Percentiles rank a stretch among this genome's conserved stretches.
Conservation (phyloP, 2,888 invertebrate genomes). For the Synanthedon tipuliformis region DNA sequence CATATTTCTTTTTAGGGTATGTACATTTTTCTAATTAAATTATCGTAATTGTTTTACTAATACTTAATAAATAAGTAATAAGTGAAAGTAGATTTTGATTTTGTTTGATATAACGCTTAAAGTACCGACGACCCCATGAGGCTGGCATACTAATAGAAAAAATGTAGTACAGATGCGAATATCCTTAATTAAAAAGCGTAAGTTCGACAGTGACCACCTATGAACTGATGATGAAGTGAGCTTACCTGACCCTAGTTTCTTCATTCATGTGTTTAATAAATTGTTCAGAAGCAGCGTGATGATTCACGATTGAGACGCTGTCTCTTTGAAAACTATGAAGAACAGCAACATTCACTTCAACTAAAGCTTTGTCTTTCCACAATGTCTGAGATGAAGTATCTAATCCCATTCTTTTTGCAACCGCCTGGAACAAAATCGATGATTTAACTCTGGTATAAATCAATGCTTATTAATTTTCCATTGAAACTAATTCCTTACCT, state of each 20-base stretch:
- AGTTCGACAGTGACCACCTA: no score
- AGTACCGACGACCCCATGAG: no score
- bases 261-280: constrained; percentile 96
- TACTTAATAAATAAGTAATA: no score
- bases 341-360: constrained; percentile 92
- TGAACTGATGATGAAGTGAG: neutral
- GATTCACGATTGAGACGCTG: constrained; percentile 93
- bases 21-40: no score
- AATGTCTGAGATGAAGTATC: constrained; percentile 87
- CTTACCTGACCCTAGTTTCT: constrained; percentile 80
- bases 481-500: constrained; percentile 67
- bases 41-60: no score
- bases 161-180: no score
- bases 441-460: no score
- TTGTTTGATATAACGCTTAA: neutral
- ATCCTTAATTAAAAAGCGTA: no score
- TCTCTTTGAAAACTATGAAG: constrained; percentile 86
- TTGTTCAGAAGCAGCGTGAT: constrained; percentile 94
- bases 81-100: no score
- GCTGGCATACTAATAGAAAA: no score
- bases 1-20: no score
- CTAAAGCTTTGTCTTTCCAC: constrained; percentile 93
- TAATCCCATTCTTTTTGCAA: constrained; percentile 86
- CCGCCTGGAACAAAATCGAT: constrained; percentile 30
- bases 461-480: constrained; percentile 3